Base-by-base conservation (phyloP, 2,797 vertebrate genomes). In the Glossophaga mutica region DNA sequence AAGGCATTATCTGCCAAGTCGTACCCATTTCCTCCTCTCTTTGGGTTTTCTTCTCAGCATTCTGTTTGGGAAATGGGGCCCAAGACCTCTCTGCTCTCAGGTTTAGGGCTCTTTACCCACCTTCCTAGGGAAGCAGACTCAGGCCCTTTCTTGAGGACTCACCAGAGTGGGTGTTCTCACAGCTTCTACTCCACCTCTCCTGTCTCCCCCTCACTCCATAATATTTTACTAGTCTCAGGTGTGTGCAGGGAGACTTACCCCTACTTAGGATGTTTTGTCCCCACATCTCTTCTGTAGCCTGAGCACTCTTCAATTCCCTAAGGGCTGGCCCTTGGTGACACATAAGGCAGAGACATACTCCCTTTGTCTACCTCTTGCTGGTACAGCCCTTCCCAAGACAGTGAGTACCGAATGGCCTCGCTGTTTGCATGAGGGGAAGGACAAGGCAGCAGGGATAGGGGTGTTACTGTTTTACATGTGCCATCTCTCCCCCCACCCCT, bases 301-400 rank as follows among this genome's bases (percentile, higher is more conserved):
- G 55, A 78, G 74, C 29, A 44, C 39, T 94, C 93, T 70, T 68
- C 5, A 19, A 74, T 67, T 85, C 37, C 48, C 50, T 70, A 77
- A 42, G 44, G 22, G 19, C 50, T 76, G n/a, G 34, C 22, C 24
- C 55, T 83, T 78, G 18, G 71, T 67, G 32, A 76, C 24, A 19
- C 9, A 24, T 1, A 48, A 48, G 70, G 46, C 70, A 79, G 73
- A 67, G 48, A 68, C 5, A 39, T 15, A 29, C 29, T 52, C 11
- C 42, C 3, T 21, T 88, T 85, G 34, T 55, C 39, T 12, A 2
- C 24, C 9, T n/a, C 10, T 19, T 34, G 59, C 32, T 79, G 34
- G 70, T 79, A 34, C 32, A 26, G 10, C 0, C n/a, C 22, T 57
- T 19, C 21, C 29, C 6, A 16, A 22, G 34, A 65, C 59, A n/a